Evolutionary conservation across 2,888 invertebrate species (phyloP).

Genomic region (Coelopa pilipes): DNA sequence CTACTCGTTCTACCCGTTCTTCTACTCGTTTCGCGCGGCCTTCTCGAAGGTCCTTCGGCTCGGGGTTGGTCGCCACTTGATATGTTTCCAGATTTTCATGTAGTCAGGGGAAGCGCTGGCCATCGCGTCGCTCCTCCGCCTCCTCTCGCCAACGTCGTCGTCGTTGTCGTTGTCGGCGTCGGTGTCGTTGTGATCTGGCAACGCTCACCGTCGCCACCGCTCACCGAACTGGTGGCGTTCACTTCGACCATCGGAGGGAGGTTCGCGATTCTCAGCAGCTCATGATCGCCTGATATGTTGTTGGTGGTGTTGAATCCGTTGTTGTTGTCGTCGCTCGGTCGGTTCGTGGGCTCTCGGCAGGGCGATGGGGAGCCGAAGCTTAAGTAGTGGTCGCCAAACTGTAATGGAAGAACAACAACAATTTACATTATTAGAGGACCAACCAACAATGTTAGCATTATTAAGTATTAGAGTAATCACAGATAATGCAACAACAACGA

Average conservation of each 20-base stretch:
- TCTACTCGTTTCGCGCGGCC: neutral
- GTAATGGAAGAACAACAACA: too few relatives aligned
- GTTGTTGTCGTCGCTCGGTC: neutral
- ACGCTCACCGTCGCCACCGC: too few relatives aligned
- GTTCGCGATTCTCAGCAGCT: neutral
- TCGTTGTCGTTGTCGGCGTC: slow-evolving; percentile 7
- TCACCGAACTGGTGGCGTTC: too few relatives aligned
- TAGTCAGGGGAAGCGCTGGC: slow-evolving; percentile 58
- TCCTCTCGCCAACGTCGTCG: slow-evolving; percentile 43
- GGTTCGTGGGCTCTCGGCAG: neutral
- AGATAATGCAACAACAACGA: too few relatives aligned
- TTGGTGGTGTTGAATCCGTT: neutral
- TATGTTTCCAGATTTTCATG: slow-evolving; percentile 81
- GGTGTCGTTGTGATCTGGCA: too few relatives aligned
- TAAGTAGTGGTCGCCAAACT: too few relatives aligned
- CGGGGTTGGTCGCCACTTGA: slow-evolving; percentile 74
- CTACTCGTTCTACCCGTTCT: neutral
- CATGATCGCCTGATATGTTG: neutral
- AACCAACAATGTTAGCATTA: too few relatives aligned
- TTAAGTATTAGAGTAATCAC: too few relatives aligned
- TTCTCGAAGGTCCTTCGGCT: neutral
- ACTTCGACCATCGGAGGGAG: too few relatives aligned
- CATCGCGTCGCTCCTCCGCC: slow-evolving; percentile 55
- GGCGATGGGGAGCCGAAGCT: neutral
- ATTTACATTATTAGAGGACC: too few relatives aligned